phyloP scores from a whole-genome alignment of 1,140 invertebrate genomes.

The Paraescarpia echinospica region DNA sequence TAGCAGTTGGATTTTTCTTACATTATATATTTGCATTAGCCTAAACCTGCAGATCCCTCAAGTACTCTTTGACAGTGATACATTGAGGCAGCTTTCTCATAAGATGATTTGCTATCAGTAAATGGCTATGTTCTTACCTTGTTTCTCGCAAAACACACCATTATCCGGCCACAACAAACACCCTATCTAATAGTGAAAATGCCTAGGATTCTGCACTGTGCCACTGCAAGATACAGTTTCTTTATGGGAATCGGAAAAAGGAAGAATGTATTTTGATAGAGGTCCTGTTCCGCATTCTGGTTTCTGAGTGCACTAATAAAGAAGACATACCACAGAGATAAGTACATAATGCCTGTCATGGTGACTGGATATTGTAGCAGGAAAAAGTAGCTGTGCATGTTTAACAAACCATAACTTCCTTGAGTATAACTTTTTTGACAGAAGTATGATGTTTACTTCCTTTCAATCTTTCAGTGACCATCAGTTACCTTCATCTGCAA shows the following conservation, averaged over 20 bases:
- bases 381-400: no score
- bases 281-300: neutral
- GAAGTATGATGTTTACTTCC: no score
- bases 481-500: no score
- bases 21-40: neutral
- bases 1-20: neutral
- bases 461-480: no score
- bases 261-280: neutral
- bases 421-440: no score
- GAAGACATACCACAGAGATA: neutral
- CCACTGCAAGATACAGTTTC: neutral
- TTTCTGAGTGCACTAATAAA: neutral
- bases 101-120: neutral
- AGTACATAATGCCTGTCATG: neutral
- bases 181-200: neutral
- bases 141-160: neutral
- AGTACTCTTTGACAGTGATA: neutral
- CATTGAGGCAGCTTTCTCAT: neutral
- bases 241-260: neutral
- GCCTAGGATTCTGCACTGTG: neutral
- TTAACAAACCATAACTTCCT: no score
- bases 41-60: neutral
- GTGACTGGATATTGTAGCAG: neutral
- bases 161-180: neutral
- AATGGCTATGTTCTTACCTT: neutral